A percentile compares a stretch with the other conserved stretches of the same genome.
Conservation (phyloP, 2,888 invertebrate species). For the Andrena dorsata region DNA sequence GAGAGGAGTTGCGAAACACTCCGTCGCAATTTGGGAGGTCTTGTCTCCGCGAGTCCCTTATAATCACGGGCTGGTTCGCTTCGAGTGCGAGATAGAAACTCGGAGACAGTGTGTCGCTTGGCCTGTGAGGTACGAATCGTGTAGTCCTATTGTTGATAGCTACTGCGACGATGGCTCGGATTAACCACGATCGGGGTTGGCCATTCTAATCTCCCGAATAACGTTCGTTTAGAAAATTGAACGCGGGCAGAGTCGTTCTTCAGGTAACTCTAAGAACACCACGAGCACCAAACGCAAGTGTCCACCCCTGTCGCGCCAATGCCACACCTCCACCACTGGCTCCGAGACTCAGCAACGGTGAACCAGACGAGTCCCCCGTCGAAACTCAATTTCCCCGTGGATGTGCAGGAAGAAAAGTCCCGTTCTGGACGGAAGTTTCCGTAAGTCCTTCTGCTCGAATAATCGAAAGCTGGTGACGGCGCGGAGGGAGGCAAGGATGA, state of each 20-base stretch:
- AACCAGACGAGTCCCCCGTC: neutral
- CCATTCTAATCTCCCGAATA: neutral
- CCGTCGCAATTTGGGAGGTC: constrained; percentile 64
- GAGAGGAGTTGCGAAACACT: constrained; percentile 65
- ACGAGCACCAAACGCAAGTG: neutral
- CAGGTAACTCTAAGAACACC: neutral
- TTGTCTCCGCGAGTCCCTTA: constrained; percentile 63
- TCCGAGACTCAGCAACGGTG: neutral
- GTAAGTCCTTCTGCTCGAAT: constrained; percentile 2
- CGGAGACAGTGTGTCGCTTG: constrained; percentile 41
- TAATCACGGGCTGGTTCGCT: constrained; percentile 59
- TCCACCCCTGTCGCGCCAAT: neutral
- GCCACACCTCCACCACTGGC: neutral
- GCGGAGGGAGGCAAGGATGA: neutral
- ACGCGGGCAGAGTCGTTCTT: neutral
- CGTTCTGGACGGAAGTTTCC: neutral
- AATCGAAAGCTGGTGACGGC: neutral
- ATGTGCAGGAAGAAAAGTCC: neutral
- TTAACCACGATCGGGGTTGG: constrained; percentile 18
- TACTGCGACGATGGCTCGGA: neutral
- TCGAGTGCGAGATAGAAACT: constrained; percentile 52
- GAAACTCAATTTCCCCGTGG: neutral
- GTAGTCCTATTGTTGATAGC: constrained; percentile 17
- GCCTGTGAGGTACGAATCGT: constrained; percentile 43
- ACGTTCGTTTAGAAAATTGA: neutral